Percentiles rank a stretch among this genome's conserved stretches.
phyloP scores from a whole-genome alignment of 1,140 invertebrate genomes.

The Rhagoletis zephyria region DNA sequence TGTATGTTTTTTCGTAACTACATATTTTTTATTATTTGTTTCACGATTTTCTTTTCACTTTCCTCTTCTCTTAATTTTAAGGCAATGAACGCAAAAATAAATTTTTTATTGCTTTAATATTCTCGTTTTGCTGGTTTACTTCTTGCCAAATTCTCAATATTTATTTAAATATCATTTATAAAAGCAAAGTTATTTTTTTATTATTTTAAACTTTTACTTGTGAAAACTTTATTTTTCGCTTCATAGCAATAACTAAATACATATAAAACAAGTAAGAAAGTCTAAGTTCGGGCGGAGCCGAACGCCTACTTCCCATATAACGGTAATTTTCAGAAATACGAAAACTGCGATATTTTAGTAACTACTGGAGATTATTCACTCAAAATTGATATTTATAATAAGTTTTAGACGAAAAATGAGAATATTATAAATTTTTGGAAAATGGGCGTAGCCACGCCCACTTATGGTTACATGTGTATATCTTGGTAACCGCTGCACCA shows the following conservation, averaged over 20 bases:
- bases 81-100: not conserved
- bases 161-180: not conserved
- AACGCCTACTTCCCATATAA: too few relatives aligned
- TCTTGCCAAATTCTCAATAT: not conserved
- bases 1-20: not conserved
- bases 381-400: too few relatives aligned
- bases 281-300: too few relatives aligned
- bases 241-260: not conserved
- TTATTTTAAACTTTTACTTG: not conserved
- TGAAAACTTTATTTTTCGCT: not conserved
- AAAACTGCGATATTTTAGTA: too few relatives aligned
- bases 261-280: too few relatives aligned
- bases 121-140: not conserved
- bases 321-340: too few relatives aligned
- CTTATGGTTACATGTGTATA: too few relatives aligned
- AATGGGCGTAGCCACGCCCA: too few relatives aligned
- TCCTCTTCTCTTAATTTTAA: not conserved
- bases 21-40: not conserved
- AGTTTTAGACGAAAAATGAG: too few relatives aligned
- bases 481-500: too few relatives aligned
- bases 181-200: conserved; percentile 23
- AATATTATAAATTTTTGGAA: too few relatives aligned
- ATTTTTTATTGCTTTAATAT: not conserved
- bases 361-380: too few relatives aligned
- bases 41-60: not conserved